Conservation (phyloP, 2,797 vertebrate species). For the Iguana delicatissima region DNA sequence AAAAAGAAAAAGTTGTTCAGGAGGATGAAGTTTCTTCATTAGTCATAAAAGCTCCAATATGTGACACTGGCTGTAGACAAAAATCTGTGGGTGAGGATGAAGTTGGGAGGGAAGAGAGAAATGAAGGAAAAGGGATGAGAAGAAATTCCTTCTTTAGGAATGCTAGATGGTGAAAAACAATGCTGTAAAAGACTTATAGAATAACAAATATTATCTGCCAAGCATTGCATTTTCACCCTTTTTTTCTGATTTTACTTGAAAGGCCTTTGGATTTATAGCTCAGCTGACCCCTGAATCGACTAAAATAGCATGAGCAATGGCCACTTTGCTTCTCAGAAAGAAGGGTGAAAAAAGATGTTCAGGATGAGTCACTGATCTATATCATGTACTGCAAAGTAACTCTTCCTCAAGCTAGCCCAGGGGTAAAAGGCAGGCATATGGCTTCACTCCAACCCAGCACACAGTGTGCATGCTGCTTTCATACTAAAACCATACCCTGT, state of each 20-base stretch:
- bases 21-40: background rate
- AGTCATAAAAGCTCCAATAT: background rate
- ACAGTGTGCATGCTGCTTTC: background rate
- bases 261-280: background rate
- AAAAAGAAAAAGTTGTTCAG: background rate
- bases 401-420: background rate
- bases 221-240: background rate
- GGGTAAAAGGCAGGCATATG: background rate
- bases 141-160: background rate
- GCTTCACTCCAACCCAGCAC: background rate
- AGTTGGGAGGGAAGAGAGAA: background rate
- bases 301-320: background rate
- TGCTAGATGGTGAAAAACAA: background rate
- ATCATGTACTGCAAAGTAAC: background rate
- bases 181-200: too few species aligned
- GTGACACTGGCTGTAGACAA: conserved; percentile 21
- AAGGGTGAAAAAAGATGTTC: background rate
- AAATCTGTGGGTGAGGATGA: background rate
- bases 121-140: background rate
- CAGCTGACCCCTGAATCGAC: background rate
- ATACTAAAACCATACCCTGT: background rate
- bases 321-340: background rate
- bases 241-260: background rate
- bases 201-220: background rate
- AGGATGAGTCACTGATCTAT: background rate